Evolutionary conservation across 2,113 vertebrate genomes (phyloP).

Genomic region (Gambusia holbrooki): DNA sequence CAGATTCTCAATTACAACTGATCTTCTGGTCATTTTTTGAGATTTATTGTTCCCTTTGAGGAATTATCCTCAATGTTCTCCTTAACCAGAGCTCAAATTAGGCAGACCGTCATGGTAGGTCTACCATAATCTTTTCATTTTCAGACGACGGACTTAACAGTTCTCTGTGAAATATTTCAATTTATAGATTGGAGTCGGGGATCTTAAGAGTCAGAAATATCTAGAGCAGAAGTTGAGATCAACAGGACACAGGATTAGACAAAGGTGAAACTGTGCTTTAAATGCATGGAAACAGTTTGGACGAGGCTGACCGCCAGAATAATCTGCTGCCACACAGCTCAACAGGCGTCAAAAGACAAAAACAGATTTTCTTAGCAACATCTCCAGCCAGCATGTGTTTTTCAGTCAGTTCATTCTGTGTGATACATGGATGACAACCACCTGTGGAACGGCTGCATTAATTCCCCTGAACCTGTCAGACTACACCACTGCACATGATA

Average conservation of each 20-base stretch:
- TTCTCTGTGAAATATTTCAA: too few species aligned
- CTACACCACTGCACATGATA: conserved; percentile 37
- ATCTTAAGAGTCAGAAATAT: too few species aligned
- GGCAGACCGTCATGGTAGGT: too few species aligned
- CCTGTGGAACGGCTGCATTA: conserved; percentile 17
- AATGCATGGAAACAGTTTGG: background rate
- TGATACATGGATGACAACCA: conserved; percentile 17
- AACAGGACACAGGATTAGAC: background rate
- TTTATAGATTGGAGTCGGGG: too few species aligned
- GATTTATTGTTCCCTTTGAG: too few species aligned
- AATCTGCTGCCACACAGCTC: background rate
- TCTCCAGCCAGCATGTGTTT: background rate
- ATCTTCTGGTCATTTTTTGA: too few species aligned
- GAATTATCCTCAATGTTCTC: too few species aligned
- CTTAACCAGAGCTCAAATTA: too few species aligned
- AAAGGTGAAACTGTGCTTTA: too few species aligned
- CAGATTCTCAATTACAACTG: too few species aligned
- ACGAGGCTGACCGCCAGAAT: background rate
- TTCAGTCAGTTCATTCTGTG: conserved; percentile 4
- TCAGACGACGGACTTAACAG: too few species aligned
- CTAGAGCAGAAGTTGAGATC: background rate
- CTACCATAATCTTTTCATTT: too few species aligned
- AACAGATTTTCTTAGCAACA: background rate
- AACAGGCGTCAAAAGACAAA: background rate
- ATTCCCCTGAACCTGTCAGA: conserved; percentile 8